Base-by-base conservation (phyloP, 2,113 vertebrate genomes). In the Nymphicus hollandicus region DNA sequence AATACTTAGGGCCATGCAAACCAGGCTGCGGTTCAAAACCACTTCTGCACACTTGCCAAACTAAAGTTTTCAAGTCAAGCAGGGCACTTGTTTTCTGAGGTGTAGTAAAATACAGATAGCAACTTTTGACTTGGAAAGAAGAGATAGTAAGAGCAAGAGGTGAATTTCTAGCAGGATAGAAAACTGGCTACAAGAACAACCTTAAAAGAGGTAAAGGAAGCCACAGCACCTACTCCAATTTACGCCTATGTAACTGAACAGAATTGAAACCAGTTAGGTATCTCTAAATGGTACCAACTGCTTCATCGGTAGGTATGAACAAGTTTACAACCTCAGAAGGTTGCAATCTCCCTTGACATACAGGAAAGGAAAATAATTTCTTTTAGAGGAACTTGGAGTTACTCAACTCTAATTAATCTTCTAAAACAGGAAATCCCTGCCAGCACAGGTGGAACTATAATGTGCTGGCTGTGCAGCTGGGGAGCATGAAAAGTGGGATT, bases 331-430 rank as follows among this genome's bases (percentile, higher is more conserved):
- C 28, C 68, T 66, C 33, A n/a, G n/a, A 93, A 80, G 55, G 43
- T 25, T 90, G 68, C 50, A 77, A 31, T 77, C 79, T 70, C 49
- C 35, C 46, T 83, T 64, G 49, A 49, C 35, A 80, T 66, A 66
- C 28, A 86, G 89, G 89, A 89, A 95, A 96, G 63, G 58, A 97
- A 93, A 95, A 91, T 66, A 1, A 6, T 93, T 96, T 93, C 31
- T 95, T 86, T 83, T 55, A 94, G 87, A 95, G 93, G 93, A 97
- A 96, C 91, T 93, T 55, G 29, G 52, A 82, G 37, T 93, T 97
- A 58, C 91, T 91, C 89, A 96, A 96, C 50, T n/a, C 28, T 13
- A 95, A 97, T 93, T 88, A 82, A 95, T 95, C 93, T 91, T 85
- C 89, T 93, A 16, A 65, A 91, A 43, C 89, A 96, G 95, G 95